Conservation (phyloP, 2,113 vertebrate species). For the Genyomyrus donnyi region DNA sequence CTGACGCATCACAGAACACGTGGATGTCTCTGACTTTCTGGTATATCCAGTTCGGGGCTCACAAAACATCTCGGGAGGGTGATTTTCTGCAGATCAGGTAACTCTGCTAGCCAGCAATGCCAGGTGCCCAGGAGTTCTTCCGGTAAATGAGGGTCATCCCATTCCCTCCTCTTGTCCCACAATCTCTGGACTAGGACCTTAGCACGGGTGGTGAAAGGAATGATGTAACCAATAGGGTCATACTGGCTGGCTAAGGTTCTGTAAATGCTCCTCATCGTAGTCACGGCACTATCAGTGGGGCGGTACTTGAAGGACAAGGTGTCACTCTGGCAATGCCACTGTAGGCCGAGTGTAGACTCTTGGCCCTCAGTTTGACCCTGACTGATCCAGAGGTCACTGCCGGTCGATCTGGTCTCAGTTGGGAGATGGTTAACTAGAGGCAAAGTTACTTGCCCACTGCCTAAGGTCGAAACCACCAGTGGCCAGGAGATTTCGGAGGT, state of each 20-base stretch:
- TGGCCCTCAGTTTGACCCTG: too few relatives aligned
- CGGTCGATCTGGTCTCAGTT: too few relatives aligned
- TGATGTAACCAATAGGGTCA: background rate
- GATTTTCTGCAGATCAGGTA: background rate
- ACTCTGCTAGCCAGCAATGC: background rate
- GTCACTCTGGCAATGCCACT: too few relatives aligned
- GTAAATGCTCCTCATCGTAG: background rate
- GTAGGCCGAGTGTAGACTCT: too few relatives aligned
- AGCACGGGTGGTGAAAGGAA: background rate
- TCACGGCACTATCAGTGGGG: background rate
- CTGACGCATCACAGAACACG: background rate
- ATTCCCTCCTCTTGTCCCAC: background rate
- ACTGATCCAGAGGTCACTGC: too few relatives aligned
- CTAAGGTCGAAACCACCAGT: too few relatives aligned
- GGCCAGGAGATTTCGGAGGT: too few relatives aligned
- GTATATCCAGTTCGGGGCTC: background rate
- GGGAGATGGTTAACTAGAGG: too few relatives aligned
- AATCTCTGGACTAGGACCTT: background rate
- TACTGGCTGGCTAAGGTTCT: background rate
- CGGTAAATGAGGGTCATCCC: background rate
- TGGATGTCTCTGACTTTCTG: background rate
- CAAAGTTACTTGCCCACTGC: too few relatives aligned
- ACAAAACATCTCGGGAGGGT: background rate
- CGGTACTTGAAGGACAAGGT: background rate
- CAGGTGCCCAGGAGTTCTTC: background rate